These are phyloP conservation scores for Lasioglossum oenotherae DNA, from an alignment of 2,888 invertebrate genomes.

Conservation along the genomic window DNA sequence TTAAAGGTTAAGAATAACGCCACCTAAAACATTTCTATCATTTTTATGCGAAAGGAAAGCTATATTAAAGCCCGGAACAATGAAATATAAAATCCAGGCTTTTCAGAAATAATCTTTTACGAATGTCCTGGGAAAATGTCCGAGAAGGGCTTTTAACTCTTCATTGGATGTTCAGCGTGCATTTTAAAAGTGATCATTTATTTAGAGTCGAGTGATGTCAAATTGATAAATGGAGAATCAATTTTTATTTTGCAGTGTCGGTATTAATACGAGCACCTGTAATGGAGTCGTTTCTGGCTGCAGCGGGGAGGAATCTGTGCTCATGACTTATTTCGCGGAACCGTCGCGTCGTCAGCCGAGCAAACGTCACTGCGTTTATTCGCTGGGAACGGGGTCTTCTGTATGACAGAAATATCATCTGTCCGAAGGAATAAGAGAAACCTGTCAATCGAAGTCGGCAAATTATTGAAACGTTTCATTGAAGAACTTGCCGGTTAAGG, in stretches of 20 bases:
- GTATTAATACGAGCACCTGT: neutral
- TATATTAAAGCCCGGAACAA: neutral
- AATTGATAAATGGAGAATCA: no score
- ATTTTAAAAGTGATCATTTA: neutral
- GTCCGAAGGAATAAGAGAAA: neutral
- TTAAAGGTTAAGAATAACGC: no score
- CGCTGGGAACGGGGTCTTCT: neutral
- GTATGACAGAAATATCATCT: neutral
- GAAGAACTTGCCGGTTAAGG: neutral
- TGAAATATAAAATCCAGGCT: neutral
- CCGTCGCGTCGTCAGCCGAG: slow-evolving; percentile 13
- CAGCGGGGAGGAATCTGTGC: neutral
- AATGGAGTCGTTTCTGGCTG: no score
- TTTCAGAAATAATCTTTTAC: neutral
- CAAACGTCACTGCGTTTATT: slow-evolving; percentile 29
- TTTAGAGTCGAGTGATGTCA: no score
- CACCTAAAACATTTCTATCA: neutral
- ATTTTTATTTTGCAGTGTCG: no score
- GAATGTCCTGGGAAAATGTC: neutral
- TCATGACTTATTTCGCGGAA: slow-evolving; percentile 35
- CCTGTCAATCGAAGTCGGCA: neutral
- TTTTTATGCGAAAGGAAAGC: neutral
- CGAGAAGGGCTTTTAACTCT: neutral
- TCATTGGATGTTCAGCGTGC: neutral
- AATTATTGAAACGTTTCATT: slow-evolving; percentile 47